Base-by-base conservation (phyloP, 53 echinoderm and acorn worm genomes). In the Echinarachnius parma region DNA sequence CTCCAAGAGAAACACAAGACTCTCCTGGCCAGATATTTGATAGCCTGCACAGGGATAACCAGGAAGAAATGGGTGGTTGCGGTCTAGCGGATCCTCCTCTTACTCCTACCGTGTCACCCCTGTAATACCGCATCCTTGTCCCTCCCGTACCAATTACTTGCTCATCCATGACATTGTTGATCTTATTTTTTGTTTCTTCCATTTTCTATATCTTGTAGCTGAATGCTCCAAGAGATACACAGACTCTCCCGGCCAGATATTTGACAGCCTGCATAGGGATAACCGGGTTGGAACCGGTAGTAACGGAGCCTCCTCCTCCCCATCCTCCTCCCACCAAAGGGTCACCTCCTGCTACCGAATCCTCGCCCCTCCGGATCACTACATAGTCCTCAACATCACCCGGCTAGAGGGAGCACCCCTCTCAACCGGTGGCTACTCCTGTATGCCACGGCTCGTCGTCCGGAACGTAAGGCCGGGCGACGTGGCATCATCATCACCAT, bases 191-290 rank as follows among this genome's bases (percentile, higher is more conserved):
- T 32, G 24, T 27, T 0, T 66, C 44, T 28, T 35, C 53, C 49
- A 24, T 75, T 5, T 44, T 31, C 57, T 62, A 56, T 11, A 16
- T 35, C 34, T 74, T 48, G 33, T 28, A 63, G 46, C 83, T 89
- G 93, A 93, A 70, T 93, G 93, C 59, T 77, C 83, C 55, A 74
- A 93, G 77, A 83, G 83, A 50, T 93, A 75, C 80, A 77, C 77
- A 27, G 83, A 89, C 34, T 80, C 89, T 23, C 86, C 86, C 27
- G 93, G 93, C 45, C 80, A 71, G 30, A 81, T 93, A 28, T 53
- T 69, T 52, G 82, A 78, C 61, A 72, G 55, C 15, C 74, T 72
- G 8, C 68, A 30, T 22, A 69, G 34, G 21, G 69, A 69, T 32
- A 65, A 45, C 22, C 47, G 47, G 26, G 62, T 23, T 8, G 18